Percentiles rank a stretch among this genome's conserved stretches.
phyloP scores from a whole-genome alignment of 2,113 vertebrate genomes.

The Lagopus muta region DNA sequence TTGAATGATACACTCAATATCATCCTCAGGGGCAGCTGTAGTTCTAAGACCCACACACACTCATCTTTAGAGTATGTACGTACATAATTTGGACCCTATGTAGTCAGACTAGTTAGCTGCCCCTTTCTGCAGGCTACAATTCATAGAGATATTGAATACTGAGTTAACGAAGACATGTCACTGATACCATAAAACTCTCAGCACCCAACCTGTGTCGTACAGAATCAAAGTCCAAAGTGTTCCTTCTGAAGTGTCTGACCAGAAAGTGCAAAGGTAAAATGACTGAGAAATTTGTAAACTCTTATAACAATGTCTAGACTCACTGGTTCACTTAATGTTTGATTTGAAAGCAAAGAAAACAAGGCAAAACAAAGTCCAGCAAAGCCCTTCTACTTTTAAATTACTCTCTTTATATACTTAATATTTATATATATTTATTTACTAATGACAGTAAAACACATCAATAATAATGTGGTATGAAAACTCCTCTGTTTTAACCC shows the following conservation, averaged over 20 bases:
- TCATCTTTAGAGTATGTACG: not conserved
- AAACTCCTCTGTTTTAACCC: not conserved
- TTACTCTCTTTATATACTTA: not conserved
- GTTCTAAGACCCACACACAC: not conserved
- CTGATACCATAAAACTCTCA: too few relatives aligned
- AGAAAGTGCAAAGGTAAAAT: too few relatives aligned
- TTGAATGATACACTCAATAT: not conserved
- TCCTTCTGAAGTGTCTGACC: too few relatives aligned
- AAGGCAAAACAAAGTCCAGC: too few relatives aligned
- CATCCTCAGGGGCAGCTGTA: not conserved
- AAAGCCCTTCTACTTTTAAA: not conserved
- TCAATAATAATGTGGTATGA: not conserved
- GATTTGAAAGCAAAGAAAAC: too few relatives aligned
- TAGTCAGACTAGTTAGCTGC: not conserved
- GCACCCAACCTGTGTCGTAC: too few relatives aligned
- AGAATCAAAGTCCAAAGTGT: too few relatives aligned
- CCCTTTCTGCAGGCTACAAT: not conserved
- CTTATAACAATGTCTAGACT: too few relatives aligned
- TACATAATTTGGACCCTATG: not conserved
- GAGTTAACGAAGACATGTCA: too few relatives aligned
- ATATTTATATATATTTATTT: too few relatives aligned
- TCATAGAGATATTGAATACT: not conserved
- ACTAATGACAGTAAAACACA: not conserved
- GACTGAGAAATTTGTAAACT: too few relatives aligned
- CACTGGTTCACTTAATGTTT: too few relatives aligned